A percentile compares a stretch with the other conserved stretches of the same genome.
These are phyloP conservation scores for Galemys pyrenaicus DNA, from an alignment of 2,113 vertebrate genomes.

Conservation along the genomic window DNA sequence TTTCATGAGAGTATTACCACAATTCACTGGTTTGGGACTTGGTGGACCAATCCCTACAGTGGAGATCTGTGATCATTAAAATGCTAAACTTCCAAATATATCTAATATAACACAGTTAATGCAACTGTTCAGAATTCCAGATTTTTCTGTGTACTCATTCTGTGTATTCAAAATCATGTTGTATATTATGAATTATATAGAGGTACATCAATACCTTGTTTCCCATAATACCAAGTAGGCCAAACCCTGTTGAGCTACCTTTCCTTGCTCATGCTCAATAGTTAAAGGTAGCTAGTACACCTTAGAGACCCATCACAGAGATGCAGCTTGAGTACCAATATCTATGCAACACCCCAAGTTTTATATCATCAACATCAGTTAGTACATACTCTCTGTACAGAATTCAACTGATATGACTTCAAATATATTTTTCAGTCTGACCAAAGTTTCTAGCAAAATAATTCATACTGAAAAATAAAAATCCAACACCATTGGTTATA, in stretches of 20 bases:
- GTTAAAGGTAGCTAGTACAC: background rate
- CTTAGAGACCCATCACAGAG: background rate
- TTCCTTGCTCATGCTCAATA: background rate
- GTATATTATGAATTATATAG: background rate
- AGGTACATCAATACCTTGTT: background rate
- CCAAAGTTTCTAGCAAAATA: conserved; percentile 41
- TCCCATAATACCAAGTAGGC: background rate
- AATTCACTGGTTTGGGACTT: background rate
- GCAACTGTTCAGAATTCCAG: background rate
- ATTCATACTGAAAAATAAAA: background rate
- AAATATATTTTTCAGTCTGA: background rate
- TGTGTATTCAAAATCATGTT: background rate
- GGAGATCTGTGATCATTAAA: conserved; percentile 8
- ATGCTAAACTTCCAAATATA: conserved; percentile 48
- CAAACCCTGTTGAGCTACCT: background rate
- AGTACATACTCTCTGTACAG: background rate
- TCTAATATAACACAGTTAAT: background rate
- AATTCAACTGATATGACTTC: background rate
- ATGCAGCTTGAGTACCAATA: background rate
- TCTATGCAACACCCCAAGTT: background rate
- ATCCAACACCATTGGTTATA: background rate
- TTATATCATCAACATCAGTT: background rate
- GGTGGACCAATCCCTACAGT: background rate
- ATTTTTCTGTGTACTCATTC: background rate
- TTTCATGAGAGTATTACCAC: conserved; percentile 33